Conservation (phyloP, 2,888 invertebrate genomes). For the Alloscopus bannaensis region DNA sequence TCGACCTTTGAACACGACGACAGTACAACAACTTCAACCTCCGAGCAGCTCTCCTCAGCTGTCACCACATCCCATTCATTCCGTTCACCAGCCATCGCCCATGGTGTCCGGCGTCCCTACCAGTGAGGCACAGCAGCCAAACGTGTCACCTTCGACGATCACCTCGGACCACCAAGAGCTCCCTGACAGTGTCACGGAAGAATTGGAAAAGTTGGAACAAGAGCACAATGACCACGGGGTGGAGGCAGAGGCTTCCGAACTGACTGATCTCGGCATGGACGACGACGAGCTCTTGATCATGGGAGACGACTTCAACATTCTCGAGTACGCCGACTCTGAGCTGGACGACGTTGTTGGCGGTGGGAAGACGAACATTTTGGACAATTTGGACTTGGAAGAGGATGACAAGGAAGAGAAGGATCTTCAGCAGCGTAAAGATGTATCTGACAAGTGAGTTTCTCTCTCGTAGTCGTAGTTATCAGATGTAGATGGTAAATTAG, state of each 20-base stretch:
- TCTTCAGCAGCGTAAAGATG: constrained; percentile 76
- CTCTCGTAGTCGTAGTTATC: background rate
- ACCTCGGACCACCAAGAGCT: constrained; percentile 77
- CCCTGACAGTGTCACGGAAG: constrained; percentile 82
- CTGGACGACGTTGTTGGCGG: constrained; percentile 87
- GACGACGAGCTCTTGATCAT: constrained; percentile 90
- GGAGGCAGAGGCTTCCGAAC: constrained; percentile 84
- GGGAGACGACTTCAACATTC: constrained; percentile 95
- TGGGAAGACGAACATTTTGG: constrained; percentile 89
- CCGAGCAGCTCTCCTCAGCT: constrained; percentile 42
- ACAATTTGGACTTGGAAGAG: constrained; percentile 88
- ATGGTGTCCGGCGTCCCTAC: constrained; percentile 32
- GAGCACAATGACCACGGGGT: constrained; percentile 78
- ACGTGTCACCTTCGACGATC: constrained; percentile 37
- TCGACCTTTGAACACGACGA: constrained; percentile 63
- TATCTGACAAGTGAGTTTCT: constrained; percentile 16
- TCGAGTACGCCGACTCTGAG: constrained; percentile 97
- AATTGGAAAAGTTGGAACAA: constrained; percentile 83
- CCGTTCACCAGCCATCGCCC: constrained; percentile 31
- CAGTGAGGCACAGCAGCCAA: constrained; percentile 7
- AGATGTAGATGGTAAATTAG: background rate
- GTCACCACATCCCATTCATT: constrained; percentile 43
- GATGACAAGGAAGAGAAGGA: constrained; percentile 79
- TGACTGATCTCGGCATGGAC: constrained; percentile 89
- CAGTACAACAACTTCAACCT: constrained; percentile 17